These are phyloP conservation scores for Coelinius sp. DNA, from an alignment of 2,888 invertebrate genomes.

Conservation along the genomic window DNA sequence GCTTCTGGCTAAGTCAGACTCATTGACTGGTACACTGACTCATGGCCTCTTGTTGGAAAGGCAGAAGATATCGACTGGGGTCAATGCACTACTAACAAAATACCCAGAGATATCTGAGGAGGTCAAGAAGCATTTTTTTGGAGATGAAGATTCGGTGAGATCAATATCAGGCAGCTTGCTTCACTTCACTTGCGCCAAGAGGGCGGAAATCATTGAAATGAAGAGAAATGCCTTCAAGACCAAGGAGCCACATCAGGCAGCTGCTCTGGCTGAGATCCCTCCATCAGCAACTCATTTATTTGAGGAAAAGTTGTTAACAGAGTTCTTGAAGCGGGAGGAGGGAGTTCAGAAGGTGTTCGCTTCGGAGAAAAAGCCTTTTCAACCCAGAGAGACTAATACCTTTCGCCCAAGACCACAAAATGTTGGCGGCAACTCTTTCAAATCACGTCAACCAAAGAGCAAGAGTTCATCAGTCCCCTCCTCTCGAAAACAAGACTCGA, in stretches of 20 bases:
- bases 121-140: constrained; percentile 9
- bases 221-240: constrained; percentile 26
- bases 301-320: background rate
- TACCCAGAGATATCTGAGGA: background rate
- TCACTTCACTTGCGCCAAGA: constrained; percentile 32
- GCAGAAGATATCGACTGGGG: background rate
- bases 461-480: background rate
- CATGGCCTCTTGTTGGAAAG: background rate
- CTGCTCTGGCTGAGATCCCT: constrained; percentile 29
- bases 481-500: background rate
- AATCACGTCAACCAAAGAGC: background rate
- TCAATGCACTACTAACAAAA: background rate
- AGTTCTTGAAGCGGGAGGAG: background rate
- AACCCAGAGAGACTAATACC: background rate
- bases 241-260: constrained; percentile 7
- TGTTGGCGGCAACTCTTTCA: background rate
- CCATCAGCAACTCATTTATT: constrained; percentile 35
- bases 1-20: background rate
- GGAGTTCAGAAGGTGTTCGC: background rate
- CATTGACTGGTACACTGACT: background rate
- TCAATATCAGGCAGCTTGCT: constrained; percentile 32
- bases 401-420: background rate
- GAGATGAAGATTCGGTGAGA: background rate
- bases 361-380: background rate
- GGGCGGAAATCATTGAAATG: constrained; percentile 31